Conservation (phyloP, 2,888 invertebrate species). For the Agrochola lota region DNA sequence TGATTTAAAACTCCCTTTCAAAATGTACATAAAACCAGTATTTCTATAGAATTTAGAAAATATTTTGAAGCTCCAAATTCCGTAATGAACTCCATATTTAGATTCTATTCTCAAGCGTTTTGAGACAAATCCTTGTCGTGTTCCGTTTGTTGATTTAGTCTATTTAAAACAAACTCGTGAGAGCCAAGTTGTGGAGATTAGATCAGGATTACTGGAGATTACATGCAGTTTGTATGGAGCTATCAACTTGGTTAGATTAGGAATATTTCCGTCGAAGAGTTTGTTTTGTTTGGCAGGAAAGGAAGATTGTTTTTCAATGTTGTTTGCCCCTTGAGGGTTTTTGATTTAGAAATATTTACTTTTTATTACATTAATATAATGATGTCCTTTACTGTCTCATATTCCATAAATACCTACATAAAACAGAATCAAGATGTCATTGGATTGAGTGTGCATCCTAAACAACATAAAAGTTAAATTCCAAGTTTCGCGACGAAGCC, state of each 20-base stretch:
- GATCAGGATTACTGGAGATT: slow-evolving; percentile 50
- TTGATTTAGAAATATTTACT: background rate
- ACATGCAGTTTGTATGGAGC: slow-evolving; percentile 28
- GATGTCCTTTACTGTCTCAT: background rate
- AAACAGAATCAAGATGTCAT: background rate
- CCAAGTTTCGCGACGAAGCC: slow-evolving; percentile 56
- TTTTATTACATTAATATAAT: background rate
- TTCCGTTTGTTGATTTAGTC: slow-evolving; percentile 64
- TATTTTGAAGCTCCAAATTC: slow-evolving; percentile 27
- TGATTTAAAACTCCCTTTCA: background rate
- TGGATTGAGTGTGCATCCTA: background rate
- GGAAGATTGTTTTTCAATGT: background rate
- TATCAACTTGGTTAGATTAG: slow-evolving; percentile 25
- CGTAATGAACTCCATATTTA: slow-evolving; percentile 46
- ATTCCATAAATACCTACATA: background rate
- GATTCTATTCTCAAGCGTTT: slow-evolving; percentile 50
- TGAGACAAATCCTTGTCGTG: slow-evolving; percentile 57
- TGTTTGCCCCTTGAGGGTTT: background rate
- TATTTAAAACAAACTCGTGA: slow-evolving; percentile 65
- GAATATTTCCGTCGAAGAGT: slow-evolving; percentile 24
- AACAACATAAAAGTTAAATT: slow-evolving; percentile 52
- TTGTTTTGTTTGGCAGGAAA: slow-evolving; percentile 32
- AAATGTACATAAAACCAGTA: slow-evolving; percentile 13
- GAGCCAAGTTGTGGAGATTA: slow-evolving; percentile 45
- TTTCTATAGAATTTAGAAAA: slow-evolving; percentile 26